Evolutionary conservation across 2,888 invertebrate genomes (phyloP).

Genomic region (Anticlea derivata): DNA sequence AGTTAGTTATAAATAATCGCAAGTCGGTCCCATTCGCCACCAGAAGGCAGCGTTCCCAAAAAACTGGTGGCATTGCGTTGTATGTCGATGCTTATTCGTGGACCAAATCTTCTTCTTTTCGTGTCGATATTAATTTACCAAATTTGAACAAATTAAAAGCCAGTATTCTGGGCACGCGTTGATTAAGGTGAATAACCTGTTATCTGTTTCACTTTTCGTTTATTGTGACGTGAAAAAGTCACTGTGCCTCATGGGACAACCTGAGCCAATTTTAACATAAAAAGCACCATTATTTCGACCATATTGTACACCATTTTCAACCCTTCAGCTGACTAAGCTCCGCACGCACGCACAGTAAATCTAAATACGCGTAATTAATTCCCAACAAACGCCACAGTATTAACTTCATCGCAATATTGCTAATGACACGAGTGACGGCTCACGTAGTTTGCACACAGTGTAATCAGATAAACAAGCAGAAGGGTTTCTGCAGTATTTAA

Average conservation of each 20-base stretch:
- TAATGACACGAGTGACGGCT: constrained; percentile 40
- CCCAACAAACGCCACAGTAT: constrained; percentile 33
- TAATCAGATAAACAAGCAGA: neutral
- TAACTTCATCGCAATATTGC: constrained; percentile 41
- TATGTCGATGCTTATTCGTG: no score
- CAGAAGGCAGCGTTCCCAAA: no score
- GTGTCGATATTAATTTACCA: no score
- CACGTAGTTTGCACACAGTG: constrained; percentile 26
- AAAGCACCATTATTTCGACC: neutral
- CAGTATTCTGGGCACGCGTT: no score
- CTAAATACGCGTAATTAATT: constrained; percentile 39
- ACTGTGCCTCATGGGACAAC: neutral
- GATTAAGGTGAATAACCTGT: no score
- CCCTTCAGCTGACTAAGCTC: constrained; percentile 23
- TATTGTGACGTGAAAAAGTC: neutral
- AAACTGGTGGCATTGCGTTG: no score
- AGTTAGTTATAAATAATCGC: no score
- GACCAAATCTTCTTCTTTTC: no score
- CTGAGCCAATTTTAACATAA: neutral
- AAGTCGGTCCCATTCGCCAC: no score
- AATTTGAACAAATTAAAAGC: no score
- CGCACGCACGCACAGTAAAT: constrained; percentile 33
- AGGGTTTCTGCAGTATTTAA: no score
- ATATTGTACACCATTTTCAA: constrained; percentile 13
- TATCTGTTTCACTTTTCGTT: no score